These are phyloP conservation scores for Xenopus petersii DNA, from an alignment of 2,797 vertebrate species.

Conservation along the genomic window DNA sequence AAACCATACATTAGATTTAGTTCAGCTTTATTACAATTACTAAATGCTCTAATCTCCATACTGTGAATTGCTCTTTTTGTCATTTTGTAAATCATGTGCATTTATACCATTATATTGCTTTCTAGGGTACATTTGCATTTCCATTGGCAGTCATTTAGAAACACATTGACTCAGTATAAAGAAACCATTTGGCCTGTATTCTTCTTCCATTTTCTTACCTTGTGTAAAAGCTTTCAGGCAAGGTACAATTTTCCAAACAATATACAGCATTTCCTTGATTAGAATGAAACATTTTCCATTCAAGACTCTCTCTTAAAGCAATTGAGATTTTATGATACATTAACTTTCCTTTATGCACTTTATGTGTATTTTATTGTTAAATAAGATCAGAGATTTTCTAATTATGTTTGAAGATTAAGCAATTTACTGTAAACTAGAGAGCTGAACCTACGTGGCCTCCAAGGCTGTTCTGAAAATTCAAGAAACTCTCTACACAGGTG, in stretches of 20 bases:
- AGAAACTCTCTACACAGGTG: no score
- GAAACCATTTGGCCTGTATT: not conserved
- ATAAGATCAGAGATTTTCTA: no score
- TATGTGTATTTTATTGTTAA: not conserved
- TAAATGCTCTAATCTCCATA: not conserved
- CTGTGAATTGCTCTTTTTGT: not conserved
- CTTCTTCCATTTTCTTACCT: not conserved
- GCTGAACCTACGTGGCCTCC: no score
- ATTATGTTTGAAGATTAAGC: no score
- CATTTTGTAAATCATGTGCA: not conserved
- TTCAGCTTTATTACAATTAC: conserved; percentile 1
- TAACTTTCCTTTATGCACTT: not conserved
- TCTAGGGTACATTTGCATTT: not conserved
- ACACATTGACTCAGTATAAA: not conserved
- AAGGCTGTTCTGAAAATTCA: no score
- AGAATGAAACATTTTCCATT: not conserved
- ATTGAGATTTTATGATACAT: not conserved
- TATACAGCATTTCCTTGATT: not conserved
- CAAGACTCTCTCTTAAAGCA: not conserved
- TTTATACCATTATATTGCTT: not conserved
- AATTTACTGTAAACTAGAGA: no score
- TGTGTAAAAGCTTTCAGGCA: conserved; percentile 3
- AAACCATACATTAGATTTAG: not conserved
- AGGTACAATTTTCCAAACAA: conserved; percentile 1
- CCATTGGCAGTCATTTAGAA: not conserved